Base-by-base conservation (phyloP, 2,113 vertebrate species). In the Taurulus bubalis region DNA sequence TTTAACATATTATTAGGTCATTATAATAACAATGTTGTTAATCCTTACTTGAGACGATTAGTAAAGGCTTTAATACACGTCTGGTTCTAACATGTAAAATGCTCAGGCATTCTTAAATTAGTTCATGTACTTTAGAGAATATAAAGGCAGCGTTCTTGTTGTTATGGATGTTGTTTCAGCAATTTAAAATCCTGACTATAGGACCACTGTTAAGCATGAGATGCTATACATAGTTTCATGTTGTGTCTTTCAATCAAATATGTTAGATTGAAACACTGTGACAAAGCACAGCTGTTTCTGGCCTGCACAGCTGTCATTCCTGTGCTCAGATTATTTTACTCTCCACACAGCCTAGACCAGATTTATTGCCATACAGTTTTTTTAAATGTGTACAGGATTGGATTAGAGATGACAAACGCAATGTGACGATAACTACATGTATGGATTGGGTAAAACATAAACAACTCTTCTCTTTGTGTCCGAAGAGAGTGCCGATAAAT, bases 211-310 rank as follows among this genome's bases (percentile, higher is more conserved):
- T 75, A 24, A 73, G 32, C 60, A 26, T 32, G 62, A 36, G 10
- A 80, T 55, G 26, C 9, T 36, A 2, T 2, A 16, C 36, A 64
- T 51, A 72, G 62, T 58, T 38, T 38, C 38, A 68, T 18, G 30
- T 24, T 30, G 30, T 67, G 76, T 30, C 56, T 82, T 78, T 65
- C 65, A 53, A 18, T 78, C 22, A 34, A 34, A 67, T 34, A 38
- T 75, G 30, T 40, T 16, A 38, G 28, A 36, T 20, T 53, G 32
- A 79, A 75, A 20, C 18, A 1, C 59, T 36, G 53, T 49, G 30
- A 38, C 24, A 24, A 53, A 30, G 38, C 26, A 47, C 26, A 34
- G n/a, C 11, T 40, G 38, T 9, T 18, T 47, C 16, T 56, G 36
- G 9, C 16, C 40, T 14, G 38, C 40, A 6, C 47, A 28, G 36